Conservation (phyloP, 2,888 invertebrate genomes). For the Auanema freiburgensis region DNA sequence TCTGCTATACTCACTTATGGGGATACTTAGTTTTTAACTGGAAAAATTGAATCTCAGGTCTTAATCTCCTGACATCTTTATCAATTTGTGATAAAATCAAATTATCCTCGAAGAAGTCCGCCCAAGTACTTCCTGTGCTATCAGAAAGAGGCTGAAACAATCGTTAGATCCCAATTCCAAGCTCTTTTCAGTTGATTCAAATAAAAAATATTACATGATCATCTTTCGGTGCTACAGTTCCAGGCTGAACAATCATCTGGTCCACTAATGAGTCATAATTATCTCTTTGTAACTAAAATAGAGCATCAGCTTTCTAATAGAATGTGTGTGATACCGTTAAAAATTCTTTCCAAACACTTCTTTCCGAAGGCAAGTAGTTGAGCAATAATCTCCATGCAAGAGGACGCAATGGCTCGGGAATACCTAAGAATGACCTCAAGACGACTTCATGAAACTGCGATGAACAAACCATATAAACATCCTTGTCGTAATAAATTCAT, state of each 20-base stretch:
- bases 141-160: conserved; percentile 82
- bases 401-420: conserved; percentile 56
- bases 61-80: conserved; percentile 76
- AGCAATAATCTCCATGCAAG: conserved; percentile 61
- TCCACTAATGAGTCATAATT: conserved; percentile 53
- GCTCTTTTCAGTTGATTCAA: no score
- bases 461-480: conserved; percentile 42
- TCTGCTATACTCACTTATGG: conserved; percentile 22
- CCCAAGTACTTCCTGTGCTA: conserved; percentile 94
- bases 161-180: not conserved
- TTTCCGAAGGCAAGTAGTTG: conserved; percentile 52
- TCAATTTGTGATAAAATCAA: conserved; percentile 95
- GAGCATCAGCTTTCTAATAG: no score
- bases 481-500: conserved; percentile 40
- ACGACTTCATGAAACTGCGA: not conserved
- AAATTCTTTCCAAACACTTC: conserved; percentile 46
- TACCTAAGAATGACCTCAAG: conserved; percentile 33
- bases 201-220: conserved; percentile 59
- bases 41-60: conserved; percentile 94
- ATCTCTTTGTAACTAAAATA: conserved; percentile 30
- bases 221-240: conserved; percentile 18
- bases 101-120: conserved; percentile 92
- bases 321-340: conserved; percentile 26
- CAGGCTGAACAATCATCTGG: conserved; percentile 49
- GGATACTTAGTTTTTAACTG: conserved; percentile 91